Evolutionary conservation across 2,888 invertebrate genomes (phyloP), one percentile per base, ranked within the genome.

Genomic region (Pammene fasciana): DNA sequence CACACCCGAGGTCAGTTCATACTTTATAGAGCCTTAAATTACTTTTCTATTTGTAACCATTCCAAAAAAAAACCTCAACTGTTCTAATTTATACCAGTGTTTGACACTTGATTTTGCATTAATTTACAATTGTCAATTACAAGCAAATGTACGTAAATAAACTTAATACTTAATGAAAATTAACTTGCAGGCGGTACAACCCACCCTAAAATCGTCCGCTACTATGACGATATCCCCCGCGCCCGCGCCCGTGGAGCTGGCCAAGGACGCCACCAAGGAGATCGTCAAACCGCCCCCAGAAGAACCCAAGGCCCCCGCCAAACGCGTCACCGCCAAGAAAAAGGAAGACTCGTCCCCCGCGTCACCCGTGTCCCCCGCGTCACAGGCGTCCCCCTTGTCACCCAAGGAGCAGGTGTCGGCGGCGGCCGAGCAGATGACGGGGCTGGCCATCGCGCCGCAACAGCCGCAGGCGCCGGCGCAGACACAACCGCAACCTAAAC

Each of bases 401-500:
- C 61, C 84, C 3, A 87, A 86, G 70, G 71, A 77, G n/a, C 88
- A 88, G 10, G 89, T 91, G 18, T 74, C 89, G 6, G 77, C 88
- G 5, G 84, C 92, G 4, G 84, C 91, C 0, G 93, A 92, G 67
- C 90, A 90, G 74, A 73, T 92, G 74, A 89, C 90, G 36, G 87
- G 87, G 13, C 79, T 91, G 56, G 83, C 87, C 0, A 80, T 91
- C 43, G 76, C 86, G 1, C 88, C 81, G 50, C 76, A 13, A 4
- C 55, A n/a, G 36, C 80, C 65, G 65, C 81, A 38, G 14, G 92
- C 94, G 61, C 96, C 55, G 38, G 71, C 64, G n/a, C n/a, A n/a
- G n/a, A n/a, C n/a, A n/a, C n/a, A n/a, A 71, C 80, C 64, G 64
- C 81, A 62, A n/a, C 92, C 94, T 60, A 96, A 96, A 82, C 95